Evolutionary conservation across 2,888 invertebrate genomes (phyloP), one percentile per base, ranked within the genome.

Genomic region (Tetramorium bicarinatum): DNA sequence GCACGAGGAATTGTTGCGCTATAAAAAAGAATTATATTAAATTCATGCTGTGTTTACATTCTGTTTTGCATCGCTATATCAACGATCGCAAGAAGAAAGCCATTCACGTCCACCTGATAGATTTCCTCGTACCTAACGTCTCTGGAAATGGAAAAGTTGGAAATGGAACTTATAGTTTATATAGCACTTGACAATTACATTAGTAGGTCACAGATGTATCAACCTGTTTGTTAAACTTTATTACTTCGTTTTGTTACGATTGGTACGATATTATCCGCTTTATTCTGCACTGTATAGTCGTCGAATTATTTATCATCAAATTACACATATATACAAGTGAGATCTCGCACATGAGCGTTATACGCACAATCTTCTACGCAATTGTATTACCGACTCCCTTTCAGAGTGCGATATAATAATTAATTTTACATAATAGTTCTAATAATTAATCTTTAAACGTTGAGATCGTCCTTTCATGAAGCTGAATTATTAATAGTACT

Each of bases 151-250:
- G 18, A 47, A 80, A 80, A 80, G 59, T 71, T 59, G 21, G 47
- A n/a, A n/a, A 21, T 38, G 7, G n/a, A 49, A 71, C 56, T 59
- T 29, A 41, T 9, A 38, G 56, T 59, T 79, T 59, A 38, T 79
- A 69, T 79, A 59, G 25, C 47, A 13, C 54, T 80, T 71, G 47
- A 80, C 79, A 69, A 67, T 71, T 79, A 34, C 56, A 80, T 71
- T 61, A 80, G 79, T 80, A 80, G 79, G 79, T 80, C 79, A 71
- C 71, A 80, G 59, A 80, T 38, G 59, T 49, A 80, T 71, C 79
- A 54, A 59, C 47, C 71, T 71, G 47, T 80, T 80, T 71, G 69
- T 71, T 71, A 67, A 80, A 80, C 71, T 71, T 80, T 80, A 59
- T 59, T 38, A 71, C 76, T 71, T 18, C 44, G 44, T 38, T 71